Base-by-base conservation (phyloP, 2,888 invertebrate species). In the Leucophora obtusa region DNA sequence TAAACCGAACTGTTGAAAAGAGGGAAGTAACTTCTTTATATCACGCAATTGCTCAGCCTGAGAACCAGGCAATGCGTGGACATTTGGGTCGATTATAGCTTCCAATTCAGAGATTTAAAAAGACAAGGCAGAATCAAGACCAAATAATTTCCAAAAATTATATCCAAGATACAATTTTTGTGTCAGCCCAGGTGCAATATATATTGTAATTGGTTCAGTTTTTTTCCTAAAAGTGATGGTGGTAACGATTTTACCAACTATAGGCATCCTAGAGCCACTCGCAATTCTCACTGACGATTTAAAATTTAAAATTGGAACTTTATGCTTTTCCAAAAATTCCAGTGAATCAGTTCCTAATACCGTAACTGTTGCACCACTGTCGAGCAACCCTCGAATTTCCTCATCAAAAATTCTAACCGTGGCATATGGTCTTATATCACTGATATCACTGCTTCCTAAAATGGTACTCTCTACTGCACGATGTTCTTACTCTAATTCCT, bases 1-100 rank as follows among this genome's bases (percentile, higher is more conserved):
- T 35, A 79, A 33, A 35, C 74, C 79, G 9, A 56, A 17, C 5
- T 59, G 58, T 14, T 63, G n/a, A 38, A 17, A 79, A 10, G 69
- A 70, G 5, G 79, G 66, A 11, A 71, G 62, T 15, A 60, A 28
- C 11, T 10, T 8, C 21, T 62, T 71, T 17, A 71, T n/a, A 28
- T 21, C n/a, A 6, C 33, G 17, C 1, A 62, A 51, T 15, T 15
- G 17, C 21, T 24, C 17, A n/a, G 14, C 18, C 11, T 70, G 70
- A 11, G 18, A 14, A 9, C 0, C 11, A 54, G 9, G 15, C 11
- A 35, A 58, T 5, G 35, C 18, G 8, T 17, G 59, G 4, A 35
- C 10, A 10, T 38, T 18, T 9, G 18, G 35, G 38, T 38, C 14
- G 11, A 38, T 8, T 9, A 10, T 35, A 38, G 38, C 18, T 59